Evolutionary conservation across 30 jellyfish, hydroid and myxozoan species (phyloP).

Genomic region (Hydractinia echinata): DNA sequence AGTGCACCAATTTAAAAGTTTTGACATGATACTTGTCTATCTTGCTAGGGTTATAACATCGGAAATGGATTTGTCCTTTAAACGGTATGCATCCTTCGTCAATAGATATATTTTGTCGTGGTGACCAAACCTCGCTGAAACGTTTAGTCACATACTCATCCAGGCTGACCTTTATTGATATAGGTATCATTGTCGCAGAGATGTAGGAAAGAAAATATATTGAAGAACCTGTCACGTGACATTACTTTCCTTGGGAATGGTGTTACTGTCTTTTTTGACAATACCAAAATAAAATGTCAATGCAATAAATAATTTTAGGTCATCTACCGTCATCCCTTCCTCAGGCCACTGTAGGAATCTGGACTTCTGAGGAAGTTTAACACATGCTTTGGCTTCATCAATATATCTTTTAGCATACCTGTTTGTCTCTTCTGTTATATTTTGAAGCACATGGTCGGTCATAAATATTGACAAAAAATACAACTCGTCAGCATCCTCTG

Average conservation of each 20-base stretch:
- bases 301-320: background rate
- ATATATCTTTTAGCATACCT: background rate
- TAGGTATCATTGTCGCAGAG: background rate
- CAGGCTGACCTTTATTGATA: background rate
- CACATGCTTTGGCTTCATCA: background rate
- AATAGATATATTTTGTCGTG: too few species aligned
- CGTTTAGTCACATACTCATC: too few species aligned
- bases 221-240: background rate
- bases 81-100: too few species aligned
- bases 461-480: background rate
- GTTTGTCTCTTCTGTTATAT: background rate
- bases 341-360: constrained; percentile 10
- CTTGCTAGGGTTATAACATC: too few species aligned
- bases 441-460: constrained; percentile 8
- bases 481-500: constrained; percentile 2
- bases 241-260: background rate
- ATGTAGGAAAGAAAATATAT: background rate
- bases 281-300: background rate
- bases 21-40: too few species aligned
- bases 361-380: background rate
- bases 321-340: background rate
- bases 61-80: too few species aligned
- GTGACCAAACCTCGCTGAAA: too few species aligned
- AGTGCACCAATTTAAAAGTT: too few species aligned
- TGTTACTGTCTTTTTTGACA: background rate